These are phyloP conservation scores for Albula goreensis DNA, from an alignment of 2,113 vertebrate genomes.

Conservation along the genomic window DNA sequence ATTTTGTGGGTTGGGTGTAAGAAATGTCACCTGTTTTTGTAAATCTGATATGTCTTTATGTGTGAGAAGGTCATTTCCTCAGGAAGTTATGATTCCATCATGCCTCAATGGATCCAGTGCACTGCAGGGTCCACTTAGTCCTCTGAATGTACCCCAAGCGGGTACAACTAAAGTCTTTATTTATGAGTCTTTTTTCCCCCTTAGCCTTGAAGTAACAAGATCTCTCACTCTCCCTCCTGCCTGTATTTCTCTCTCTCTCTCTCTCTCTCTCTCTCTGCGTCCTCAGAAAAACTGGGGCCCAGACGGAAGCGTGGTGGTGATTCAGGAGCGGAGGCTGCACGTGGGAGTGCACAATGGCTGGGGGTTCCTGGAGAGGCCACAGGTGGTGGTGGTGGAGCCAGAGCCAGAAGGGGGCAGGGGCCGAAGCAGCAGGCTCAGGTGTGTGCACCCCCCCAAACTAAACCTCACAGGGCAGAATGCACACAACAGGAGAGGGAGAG, in stretches of 20 bases:
- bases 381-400: constrained; percentile 81
- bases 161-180: no score
- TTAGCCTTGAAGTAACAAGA: background rate
- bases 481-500: background rate
- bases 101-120: background rate
- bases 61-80: background rate
- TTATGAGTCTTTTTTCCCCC: background rate
- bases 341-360: constrained; percentile 87
- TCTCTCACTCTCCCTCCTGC: background rate
- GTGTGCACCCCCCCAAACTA: constrained; percentile 24
- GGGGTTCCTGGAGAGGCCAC: constrained; percentile 81
- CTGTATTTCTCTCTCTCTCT: background rate
- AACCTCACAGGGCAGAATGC: background rate
- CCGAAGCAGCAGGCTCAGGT: constrained; percentile 66
- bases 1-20: background rate
- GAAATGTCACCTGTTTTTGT: background rate
- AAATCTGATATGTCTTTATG: background rate
- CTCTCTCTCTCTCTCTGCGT: constrained; percentile 8
- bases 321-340: constrained; percentile 86
- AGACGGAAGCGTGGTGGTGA: constrained; percentile 51
- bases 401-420: constrained; percentile 44
- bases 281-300: constrained; percentile 56
- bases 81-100: background rate
- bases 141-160: background rate
- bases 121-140: background rate